phyloP scores from a whole-genome alignment of 2,113 vertebrate species.

The Pyrgilauda ruficollis region DNA sequence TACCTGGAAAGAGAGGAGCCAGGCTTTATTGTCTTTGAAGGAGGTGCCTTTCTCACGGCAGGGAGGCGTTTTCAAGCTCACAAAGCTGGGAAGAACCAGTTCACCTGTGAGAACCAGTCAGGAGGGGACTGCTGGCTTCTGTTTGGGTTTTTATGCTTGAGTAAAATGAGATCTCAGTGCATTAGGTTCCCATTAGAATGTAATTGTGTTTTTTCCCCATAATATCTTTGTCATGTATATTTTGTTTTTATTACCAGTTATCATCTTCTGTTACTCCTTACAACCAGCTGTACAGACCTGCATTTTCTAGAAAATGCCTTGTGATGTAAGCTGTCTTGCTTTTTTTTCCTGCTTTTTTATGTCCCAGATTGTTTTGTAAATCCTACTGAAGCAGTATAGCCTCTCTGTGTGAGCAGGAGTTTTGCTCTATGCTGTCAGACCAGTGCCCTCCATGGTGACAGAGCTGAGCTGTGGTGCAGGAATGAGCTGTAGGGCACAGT shows the following conservation, averaged over 20 bases:
- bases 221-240: constrained; percentile 43
- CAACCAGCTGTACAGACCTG: not conserved
- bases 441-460: rapidly evolving
- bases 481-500: rapidly evolving
- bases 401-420: not conserved
- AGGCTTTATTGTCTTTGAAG: constrained; percentile 31
- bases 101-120: constrained; percentile 41
- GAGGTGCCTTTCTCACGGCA: constrained; percentile 41
- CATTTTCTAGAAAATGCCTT: not conserved
- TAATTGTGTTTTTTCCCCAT: not conserved
- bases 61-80: constrained; percentile 23
- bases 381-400: not conserved
- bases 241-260: constrained; percentile 8
- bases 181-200: constrained; percentile 28
- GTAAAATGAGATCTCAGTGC: constrained; percentile 13
- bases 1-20: constrained; percentile 50
- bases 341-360: not conserved
- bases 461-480: not conserved
- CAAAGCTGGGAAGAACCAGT: constrained; percentile 12
- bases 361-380: not conserved
- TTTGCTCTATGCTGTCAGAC: not conserved
- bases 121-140: constrained; percentile 31
- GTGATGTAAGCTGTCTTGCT: not conserved
- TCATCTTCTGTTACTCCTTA: not conserved
- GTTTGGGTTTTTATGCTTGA: constrained; percentile 53